These are phyloP conservation scores for Columba janthina DNA, from an alignment of 2,113 vertebrate genomes.

Conservation along the genomic window DNA sequence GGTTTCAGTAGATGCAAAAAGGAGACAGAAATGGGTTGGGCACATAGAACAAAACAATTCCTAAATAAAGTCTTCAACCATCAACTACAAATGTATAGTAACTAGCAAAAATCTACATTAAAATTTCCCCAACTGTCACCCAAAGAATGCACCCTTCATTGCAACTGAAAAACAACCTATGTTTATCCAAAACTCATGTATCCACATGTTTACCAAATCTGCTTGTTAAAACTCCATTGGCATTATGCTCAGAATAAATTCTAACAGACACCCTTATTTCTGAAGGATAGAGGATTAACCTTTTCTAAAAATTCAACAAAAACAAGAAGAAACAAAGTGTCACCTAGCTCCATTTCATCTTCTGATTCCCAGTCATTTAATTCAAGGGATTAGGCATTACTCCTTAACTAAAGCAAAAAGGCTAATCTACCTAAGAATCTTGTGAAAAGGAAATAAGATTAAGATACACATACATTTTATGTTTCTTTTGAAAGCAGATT, in stretches of 20 bases:
- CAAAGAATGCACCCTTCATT: background rate
- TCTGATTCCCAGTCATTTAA: background rate
- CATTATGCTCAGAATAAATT: background rate
- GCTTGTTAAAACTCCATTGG: background rate
- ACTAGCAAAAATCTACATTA: background rate
- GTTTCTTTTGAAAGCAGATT: background rate
- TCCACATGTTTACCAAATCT: background rate
- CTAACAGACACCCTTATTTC: background rate
- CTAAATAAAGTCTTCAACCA: background rate
- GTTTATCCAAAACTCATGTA: background rate
- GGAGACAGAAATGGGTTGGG: background rate
- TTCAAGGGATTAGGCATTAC: background rate
- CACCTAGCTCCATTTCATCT: background rate
- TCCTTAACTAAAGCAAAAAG: constrained; percentile 18
- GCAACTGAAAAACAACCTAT: background rate
- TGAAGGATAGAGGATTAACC: background rate
- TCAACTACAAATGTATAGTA: background rate
- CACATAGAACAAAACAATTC: background rate
- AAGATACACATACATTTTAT: background rate
- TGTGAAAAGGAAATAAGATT: background rate
- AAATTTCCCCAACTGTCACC: background rate
- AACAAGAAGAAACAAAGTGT: background rate
- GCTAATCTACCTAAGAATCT: constrained; percentile 13
- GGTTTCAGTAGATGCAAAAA: background rate
- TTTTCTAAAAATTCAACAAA: constrained; percentile 7